Base-by-base conservation (phyloP, 1,140 invertebrate genomes). In the Drosophila littoralis region DNA sequence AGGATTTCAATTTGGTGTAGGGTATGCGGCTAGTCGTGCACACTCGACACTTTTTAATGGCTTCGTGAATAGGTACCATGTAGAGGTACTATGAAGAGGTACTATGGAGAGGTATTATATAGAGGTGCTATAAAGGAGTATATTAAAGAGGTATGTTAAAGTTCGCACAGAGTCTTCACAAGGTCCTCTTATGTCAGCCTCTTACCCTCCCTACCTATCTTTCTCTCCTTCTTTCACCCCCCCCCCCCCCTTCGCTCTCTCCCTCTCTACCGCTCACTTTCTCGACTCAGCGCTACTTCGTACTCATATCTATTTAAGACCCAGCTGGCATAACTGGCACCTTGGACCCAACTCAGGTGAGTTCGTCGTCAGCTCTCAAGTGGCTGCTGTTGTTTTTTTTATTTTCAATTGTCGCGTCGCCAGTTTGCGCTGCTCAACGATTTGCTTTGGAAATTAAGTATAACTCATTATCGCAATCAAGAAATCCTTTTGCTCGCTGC, bases 381-480 rank as follows among this genome's bases (percentile, higher is more conserved):
- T 74, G 65, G 71, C 65, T 74, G 71, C 71, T 61, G 65, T 74
- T 74, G 22, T 28, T 5, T 28, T 28, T 28, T 28, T 28, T 28
- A 0, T 28, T 28, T 0, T 74, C 71, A 43, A 69, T 74, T 74
- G 65, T 74, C 55, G 46, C 48, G 46, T 50, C 54, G 17, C 12
- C 36, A 3, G 22, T 22, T 22, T 60, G 7, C 10, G 32, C 22
- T 2, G 22, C 22, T 22, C 22, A 12, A 9, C 54, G 43, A 73
- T 67, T 46, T 63, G 73, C 63, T 58, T 76, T 58, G 66, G 58
- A 81, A 86, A 86, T 88, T 88, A 89, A 88, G 69, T 88, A 89
- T 83, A 88, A 88, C 84, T 88, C 84, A 88, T 89, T 88, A 88
- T 88, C 84, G 77, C 79, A 88, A 88, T 88, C 83, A 88, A 88